A percentile compares a stretch with the other conserved stretches of the same genome.
Conservation (phyloP, 1,140 invertebrate genomes). For the Charaxes varanes region DNA sequence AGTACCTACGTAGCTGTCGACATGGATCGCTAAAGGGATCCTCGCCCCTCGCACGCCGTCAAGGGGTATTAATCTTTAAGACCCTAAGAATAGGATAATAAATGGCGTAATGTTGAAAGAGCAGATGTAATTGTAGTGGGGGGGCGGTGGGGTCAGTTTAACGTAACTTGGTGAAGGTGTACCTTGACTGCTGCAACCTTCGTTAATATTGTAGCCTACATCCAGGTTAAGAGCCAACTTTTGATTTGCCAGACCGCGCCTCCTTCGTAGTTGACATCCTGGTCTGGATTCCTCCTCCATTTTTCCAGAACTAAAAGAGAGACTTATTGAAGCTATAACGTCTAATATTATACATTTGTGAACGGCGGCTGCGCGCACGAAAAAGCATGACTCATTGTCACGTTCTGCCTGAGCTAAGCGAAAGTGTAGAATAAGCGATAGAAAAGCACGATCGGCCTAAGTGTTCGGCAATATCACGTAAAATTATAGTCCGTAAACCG, state of each 20-base stretch:
- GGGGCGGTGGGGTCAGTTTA: slow-evolving; percentile 27
- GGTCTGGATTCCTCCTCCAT: slow-evolving; percentile 52
- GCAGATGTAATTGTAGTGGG: slow-evolving; percentile 53
- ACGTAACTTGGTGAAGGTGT: slow-evolving; percentile 52
- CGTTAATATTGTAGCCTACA: slow-evolving; percentile 50
- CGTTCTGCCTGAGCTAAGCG: too few relatives aligned
- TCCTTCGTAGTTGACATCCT: slow-evolving; percentile 44
- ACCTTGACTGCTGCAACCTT: slow-evolving; percentile 45
- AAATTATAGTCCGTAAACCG: too few relatives aligned
- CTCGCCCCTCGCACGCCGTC: slow-evolving; percentile 29
- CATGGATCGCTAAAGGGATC: slow-evolving; percentile 48
- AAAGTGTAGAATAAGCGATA: too few relatives aligned
- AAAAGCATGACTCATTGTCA: too few relatives aligned
- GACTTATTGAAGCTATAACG: too few relatives aligned
- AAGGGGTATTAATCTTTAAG: slow-evolving; percentile 62
- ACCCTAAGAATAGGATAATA: slow-evolving; percentile 42
- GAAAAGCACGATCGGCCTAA: too few relatives aligned
- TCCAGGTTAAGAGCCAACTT: slow-evolving; percentile 57
- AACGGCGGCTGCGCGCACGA: too few relatives aligned
- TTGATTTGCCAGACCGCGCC: slow-evolving; percentile 46
- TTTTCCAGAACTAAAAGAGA: too few relatives aligned
- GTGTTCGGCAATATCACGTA: too few relatives aligned
- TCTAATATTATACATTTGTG: too few relatives aligned
- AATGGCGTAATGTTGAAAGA: slow-evolving; percentile 34
- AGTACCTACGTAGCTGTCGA: slow-evolving; percentile 51